Conservation (phyloP, 35 echinoderm and acorn worm species). For the Amphiura filiformis region DNA sequence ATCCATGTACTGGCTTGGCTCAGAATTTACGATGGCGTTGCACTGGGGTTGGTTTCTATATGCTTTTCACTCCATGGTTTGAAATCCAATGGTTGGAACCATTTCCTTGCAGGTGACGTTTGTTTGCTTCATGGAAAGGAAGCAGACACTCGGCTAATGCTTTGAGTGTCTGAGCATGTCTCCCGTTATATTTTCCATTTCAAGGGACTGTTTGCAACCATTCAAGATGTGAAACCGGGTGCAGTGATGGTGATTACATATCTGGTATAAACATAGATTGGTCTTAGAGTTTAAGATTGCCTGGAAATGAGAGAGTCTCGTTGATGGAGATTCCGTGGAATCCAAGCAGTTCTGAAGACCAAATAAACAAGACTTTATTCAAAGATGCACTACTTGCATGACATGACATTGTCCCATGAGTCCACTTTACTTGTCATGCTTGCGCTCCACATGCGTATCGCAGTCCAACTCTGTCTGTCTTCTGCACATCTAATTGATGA, state of each 20-base stretch:
- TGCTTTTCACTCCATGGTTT: not conserved
- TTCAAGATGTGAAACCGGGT: slow-evolving; percentile 5
- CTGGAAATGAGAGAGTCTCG: not conserved
- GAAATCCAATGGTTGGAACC: not conserved
- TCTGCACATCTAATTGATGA: not conserved
- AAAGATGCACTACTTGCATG: not conserved
- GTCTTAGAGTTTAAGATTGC: not conserved
- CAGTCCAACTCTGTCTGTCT: not conserved
- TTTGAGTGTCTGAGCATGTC: not conserved
- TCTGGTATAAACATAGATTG: not conserved
- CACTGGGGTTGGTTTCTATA: not conserved
- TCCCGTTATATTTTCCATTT: not conserved
- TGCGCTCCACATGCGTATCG: not conserved
- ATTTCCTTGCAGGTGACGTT: not conserved
- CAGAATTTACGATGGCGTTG: not conserved
- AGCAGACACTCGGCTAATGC: not conserved
- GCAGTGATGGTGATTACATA: not conserved
- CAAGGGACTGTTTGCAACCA: not conserved
- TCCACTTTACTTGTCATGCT: not conserved
- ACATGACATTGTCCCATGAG: not conserved
- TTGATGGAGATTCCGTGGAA: not conserved
- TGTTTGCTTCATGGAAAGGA: not conserved
- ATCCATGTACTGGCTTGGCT: not conserved
- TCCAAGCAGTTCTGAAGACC: not conserved
- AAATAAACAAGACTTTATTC: not conserved